Conservation (phyloP, 2,113 vertebrate species). For the Rousettus leschenaultii region DNA sequence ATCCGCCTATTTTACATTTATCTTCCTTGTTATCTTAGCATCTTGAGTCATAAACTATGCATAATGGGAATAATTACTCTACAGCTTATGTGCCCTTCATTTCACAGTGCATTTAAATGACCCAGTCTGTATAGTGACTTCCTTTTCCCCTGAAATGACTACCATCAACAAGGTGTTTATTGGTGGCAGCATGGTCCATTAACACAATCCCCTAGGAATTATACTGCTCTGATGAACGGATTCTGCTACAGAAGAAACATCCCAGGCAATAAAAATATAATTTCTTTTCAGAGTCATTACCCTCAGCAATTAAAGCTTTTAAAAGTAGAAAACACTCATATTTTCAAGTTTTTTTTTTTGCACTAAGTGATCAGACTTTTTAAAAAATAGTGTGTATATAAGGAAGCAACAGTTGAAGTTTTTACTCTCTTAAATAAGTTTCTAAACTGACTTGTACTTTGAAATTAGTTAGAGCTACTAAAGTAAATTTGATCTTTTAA, state of each 20-base stretch:
- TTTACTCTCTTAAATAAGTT: not conserved
- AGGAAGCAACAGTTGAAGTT: not conserved
- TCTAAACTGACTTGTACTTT: not conserved
- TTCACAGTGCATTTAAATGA: conserved; percentile 55
- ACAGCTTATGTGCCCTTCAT: conserved; percentile 48
- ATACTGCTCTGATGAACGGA: conserved; percentile 19
- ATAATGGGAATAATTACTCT: conserved; percentile 64
- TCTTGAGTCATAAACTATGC: conserved; percentile 52
- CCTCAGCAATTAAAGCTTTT: conserved; percentile 52
- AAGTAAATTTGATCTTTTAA: not conserved
- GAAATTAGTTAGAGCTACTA: not conserved
- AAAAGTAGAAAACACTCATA: not conserved
- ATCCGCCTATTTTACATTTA: conserved; percentile 11
- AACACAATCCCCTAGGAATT: conserved; percentile 41
- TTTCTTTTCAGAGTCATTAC: conserved; percentile 54
- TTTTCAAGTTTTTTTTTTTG: not conserved
- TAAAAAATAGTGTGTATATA: not conserved
- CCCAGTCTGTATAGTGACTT: conserved; percentile 29
- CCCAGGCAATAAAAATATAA: conserved; percentile 30
- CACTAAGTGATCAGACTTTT: not conserved
- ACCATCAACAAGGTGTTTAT: conserved; percentile 58
- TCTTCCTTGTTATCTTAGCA: conserved; percentile 41
- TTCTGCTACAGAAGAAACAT: not conserved
- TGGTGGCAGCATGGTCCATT: conserved; percentile 52
- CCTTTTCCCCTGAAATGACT: conserved; percentile 36